Evolutionary conservation across 2,888 invertebrate species (phyloP).

Genomic region (Spisula solida): DNA sequence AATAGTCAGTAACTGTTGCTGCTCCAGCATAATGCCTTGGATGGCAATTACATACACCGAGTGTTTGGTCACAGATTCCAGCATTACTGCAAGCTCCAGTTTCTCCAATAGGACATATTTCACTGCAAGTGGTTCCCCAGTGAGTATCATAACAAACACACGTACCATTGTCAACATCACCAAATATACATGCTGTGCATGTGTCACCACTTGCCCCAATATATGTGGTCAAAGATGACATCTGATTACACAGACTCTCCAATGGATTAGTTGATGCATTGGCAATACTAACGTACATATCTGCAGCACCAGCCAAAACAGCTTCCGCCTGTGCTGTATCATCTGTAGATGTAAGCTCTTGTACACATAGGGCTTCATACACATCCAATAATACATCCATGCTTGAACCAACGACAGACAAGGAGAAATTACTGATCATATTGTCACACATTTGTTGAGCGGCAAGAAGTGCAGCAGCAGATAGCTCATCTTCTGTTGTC

Average conservation of each 20-base stretch:
- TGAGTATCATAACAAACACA: conserved; percentile 75
- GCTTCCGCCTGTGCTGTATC: conserved; percentile 67
- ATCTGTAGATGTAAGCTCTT: conserved; percentile 63
- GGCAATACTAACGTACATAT: conserved; percentile 53
- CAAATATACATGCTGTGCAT: conserved; percentile 75
- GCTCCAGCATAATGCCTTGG: conserved; percentile 71
- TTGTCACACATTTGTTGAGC: conserved; percentile 64
- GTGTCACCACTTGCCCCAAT: conserved; percentile 68
- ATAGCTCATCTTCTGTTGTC: conserved; percentile 52
- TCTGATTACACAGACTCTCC: conserved; percentile 54
- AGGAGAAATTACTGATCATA: conserved; percentile 61
- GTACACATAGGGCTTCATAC: conserved; percentile 68
- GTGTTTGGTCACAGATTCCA: conserved; percentile 68
- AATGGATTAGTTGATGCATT: conserved; percentile 64
- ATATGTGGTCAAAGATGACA: conserved; percentile 52
- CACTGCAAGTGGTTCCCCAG: conserved; percentile 74
- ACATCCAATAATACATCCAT: conserved; percentile 57
- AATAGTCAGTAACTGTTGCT: conserved; percentile 63
- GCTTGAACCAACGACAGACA: conserved; percentile 53
- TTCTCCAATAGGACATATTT: conserved; percentile 71
- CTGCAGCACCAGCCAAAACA: conserved; percentile 60
- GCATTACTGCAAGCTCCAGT: conserved; percentile 71
- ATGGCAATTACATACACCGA: conserved; percentile 73
- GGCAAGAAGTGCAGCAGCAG: conserved; percentile 47
- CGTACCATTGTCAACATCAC: conserved; percentile 48